Evolutionary conservation across 2,888 invertebrate genomes (phyloP).

Genomic region (Julus scandinavius): DNA sequence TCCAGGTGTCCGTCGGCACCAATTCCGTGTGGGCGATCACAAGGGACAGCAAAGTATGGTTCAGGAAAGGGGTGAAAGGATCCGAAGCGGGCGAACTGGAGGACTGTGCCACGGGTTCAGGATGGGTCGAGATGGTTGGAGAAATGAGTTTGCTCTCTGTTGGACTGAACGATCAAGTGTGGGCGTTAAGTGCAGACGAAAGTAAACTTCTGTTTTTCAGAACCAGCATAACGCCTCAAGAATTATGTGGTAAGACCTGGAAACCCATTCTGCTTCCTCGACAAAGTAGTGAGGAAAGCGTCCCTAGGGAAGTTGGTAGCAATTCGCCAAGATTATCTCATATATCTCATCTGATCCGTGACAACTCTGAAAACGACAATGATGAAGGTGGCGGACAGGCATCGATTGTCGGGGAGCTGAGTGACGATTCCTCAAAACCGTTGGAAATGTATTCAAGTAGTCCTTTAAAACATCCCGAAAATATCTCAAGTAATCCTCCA

Average conservation of each 20-base stretch:
- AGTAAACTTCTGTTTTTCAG: constrained; percentile 61
- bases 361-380: background rate
- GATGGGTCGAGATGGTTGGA: constrained; percentile 92
- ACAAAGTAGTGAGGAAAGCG: background rate
- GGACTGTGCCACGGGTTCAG: constrained; percentile 80
- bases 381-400: background rate
- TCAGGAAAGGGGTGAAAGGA: constrained; percentile 74
- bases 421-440: background rate
- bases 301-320: background rate
- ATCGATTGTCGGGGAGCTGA: background rate
- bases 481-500: background rate
- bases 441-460: background rate
- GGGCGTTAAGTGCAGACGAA: constrained; percentile 62
- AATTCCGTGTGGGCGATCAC: constrained; percentile 85
- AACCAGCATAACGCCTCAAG: constrained; percentile 62
- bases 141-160: constrained; percentile 85
- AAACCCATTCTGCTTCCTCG: constrained; percentile 61
- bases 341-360: background rate
- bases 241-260: constrained; percentile 87
- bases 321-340: background rate
- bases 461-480: background rate
- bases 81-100: constrained; percentile 75
- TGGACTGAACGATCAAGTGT: constrained; percentile 82
- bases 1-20: constrained; percentile 83
- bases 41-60: constrained; percentile 82